Base-by-base conservation (phyloP, 2,888 invertebrate species). In the Lacanobia wlatinum region DNA sequence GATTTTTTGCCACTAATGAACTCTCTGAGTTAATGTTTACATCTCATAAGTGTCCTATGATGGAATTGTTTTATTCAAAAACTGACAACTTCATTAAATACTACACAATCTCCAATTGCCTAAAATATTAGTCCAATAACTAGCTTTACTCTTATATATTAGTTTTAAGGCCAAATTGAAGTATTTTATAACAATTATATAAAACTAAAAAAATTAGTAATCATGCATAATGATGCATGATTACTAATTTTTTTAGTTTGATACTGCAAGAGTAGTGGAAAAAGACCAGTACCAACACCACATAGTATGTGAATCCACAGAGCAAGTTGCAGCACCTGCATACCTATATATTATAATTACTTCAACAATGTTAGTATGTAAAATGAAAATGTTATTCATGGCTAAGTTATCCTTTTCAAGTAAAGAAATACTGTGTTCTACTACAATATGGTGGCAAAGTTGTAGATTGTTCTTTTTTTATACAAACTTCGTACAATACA, bases 151-250 rank as follows among this genome's bases (percentile, higher is more conserved):
- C 62, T 70, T 73, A 82, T 1, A 70, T 70, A 73, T 43, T 70
- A 78, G 10, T 74, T 70, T 83, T 83, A 79, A 83, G 81, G 70
- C 80, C 76, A 71, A 84, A 73, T 73, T 68, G 58, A 71, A 82
- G 7, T 75, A 66, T 48, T 75, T 62, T 56, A 50, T 60, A 52
- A 67, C 65, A 56, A 21, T 50, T 60, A 18, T 28, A 3, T 50
- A 40, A 40, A n/a, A n/a, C n/a, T n/a, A n/a, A n/a, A n/a, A n/a
- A n/a, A n/a, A n/a, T n/a, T n/a, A n/a, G n/a, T n/a, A n/a, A n/a
- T n/a, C n/a, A n/a, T n/a, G n/a, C n/a, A n/a, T 43, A 7, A 58
- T 40, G 43, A 58, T 38, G 10, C 46, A 59, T 59, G 58, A 58
- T 60, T 68, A 40, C 43, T 59, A 56, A 53, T 62, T 10, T 48